Percentiles rank a stretch among this genome's conserved stretches.
Evolutionary conservation across 2,113 vertebrate species (phyloP).

Genomic region (Caretta caretta): DNA sequence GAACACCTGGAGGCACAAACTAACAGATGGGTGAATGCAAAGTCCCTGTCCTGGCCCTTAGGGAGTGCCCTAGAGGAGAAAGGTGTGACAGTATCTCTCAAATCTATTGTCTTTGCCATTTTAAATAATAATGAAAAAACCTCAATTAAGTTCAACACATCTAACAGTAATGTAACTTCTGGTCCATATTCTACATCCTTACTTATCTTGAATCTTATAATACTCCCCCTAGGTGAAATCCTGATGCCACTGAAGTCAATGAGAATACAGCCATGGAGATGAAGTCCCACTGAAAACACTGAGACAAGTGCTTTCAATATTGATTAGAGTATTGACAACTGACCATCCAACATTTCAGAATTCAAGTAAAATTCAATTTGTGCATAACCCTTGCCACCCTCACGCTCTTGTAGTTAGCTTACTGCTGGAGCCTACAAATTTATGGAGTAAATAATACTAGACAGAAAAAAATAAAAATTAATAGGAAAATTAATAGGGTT

Average conservation of each 20-base stretch:
- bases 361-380: background rate
- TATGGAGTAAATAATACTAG: background rate
- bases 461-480: background rate
- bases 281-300: background rate
- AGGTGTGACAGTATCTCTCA: background rate
- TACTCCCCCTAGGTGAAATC: background rate
- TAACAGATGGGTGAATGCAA: background rate
- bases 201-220: background rate
- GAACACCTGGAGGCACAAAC: background rate
- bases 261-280: background rate
- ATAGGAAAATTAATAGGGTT: background rate
- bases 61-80: background rate
- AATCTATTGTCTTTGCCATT: background rate
- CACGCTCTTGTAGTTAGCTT: rapidly evolving
- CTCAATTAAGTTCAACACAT: background rate
- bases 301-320: background rate
- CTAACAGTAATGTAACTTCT: background rate
- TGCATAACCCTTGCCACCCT: background rate
- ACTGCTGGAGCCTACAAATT: background rate
- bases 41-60: background rate
- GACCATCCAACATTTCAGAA: background rate
- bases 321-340: no score
- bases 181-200: background rate
- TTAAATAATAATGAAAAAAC: background rate
- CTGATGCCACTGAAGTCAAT: background rate